Percentiles rank a stretch among this genome's conserved stretches.
Evolutionary conservation across 2,113 vertebrate genomes (phyloP).

Genomic region (Limnothrissa miodon): DNA sequence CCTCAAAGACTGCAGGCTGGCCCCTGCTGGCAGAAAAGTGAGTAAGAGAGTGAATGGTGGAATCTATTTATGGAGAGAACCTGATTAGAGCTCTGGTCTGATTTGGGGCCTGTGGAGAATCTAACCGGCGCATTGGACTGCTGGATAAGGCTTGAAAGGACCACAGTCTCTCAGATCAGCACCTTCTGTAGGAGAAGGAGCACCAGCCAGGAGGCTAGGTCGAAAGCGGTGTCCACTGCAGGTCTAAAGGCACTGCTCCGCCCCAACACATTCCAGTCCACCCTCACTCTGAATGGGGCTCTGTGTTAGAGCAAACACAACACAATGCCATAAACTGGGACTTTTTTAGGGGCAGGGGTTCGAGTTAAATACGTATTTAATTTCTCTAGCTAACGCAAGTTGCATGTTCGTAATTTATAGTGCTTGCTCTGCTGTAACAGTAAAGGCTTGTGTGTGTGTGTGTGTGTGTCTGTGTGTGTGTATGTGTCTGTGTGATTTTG

Average conservation of each 20-base stretch:
- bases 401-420: neutral
- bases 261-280: neutral
- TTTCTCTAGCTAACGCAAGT: neutral
- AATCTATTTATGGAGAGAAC: neutral
- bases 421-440: neutral
- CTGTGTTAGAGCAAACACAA: neutral
- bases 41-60: neutral
- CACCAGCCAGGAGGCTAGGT: neutral
- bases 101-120: neutral
- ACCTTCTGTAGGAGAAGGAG: neutral
- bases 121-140: neutral
- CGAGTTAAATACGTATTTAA: neutral
- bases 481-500: too few relatives aligned
- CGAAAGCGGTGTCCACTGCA: neutral
- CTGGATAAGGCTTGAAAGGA: neutral
- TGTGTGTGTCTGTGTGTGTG: too few relatives aligned
- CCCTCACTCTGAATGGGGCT: neutral
- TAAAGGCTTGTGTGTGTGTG: neutral
- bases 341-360: neutral
- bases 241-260: neutral
- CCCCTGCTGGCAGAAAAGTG: neutral
- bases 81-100: neutral
- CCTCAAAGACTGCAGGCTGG: neutral
- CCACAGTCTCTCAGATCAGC: neutral
- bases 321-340: neutral